Conservation (phyloP, 2,113 vertebrate species). For the Merops nubicus region DNA sequence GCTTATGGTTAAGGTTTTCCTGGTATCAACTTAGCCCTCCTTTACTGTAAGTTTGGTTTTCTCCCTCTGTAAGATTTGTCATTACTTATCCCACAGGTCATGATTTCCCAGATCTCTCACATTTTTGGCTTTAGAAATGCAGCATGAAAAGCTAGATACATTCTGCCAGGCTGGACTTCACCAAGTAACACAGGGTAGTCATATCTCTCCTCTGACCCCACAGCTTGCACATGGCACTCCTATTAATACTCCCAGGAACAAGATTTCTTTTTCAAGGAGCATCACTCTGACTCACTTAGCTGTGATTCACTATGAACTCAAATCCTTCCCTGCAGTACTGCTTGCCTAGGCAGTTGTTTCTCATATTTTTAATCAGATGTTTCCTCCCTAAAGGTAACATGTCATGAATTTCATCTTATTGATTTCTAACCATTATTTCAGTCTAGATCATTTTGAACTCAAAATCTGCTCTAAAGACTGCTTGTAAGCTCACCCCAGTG, state of each 20-base stretch:
- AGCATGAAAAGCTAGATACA: neutral
- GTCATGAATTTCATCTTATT: slow-evolving; percentile 24
- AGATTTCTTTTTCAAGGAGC: neutral
- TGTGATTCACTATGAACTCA: neutral
- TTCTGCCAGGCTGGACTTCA: neutral
- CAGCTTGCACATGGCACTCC: neutral
- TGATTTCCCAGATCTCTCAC: neutral
- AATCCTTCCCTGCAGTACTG: neutral
- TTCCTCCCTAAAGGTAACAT: slow-evolving; percentile 14
- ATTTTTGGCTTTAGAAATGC: neutral
- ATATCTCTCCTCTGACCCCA: neutral
- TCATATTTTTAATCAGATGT: slow-evolving; percentile 2
- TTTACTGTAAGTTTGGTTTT: neutral
- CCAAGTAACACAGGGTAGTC: neutral
- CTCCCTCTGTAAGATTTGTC: neutral
- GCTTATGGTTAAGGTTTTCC: neutral
- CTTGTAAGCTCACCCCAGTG: neutral
- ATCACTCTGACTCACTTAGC: neutral
- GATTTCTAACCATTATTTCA: slow-evolving; percentile 13
- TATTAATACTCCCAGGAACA: neutral
- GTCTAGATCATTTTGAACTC: neutral
- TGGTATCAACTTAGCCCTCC: neutral
- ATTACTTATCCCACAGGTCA: neutral
- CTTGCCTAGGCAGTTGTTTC: slow-evolving; percentile 12
- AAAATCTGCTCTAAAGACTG: neutral